These are phyloP conservation scores for Tenualosa thibaudeaui DNA, from an alignment of 2,797 vertebrate species.

Conservation along the genomic window DNA sequence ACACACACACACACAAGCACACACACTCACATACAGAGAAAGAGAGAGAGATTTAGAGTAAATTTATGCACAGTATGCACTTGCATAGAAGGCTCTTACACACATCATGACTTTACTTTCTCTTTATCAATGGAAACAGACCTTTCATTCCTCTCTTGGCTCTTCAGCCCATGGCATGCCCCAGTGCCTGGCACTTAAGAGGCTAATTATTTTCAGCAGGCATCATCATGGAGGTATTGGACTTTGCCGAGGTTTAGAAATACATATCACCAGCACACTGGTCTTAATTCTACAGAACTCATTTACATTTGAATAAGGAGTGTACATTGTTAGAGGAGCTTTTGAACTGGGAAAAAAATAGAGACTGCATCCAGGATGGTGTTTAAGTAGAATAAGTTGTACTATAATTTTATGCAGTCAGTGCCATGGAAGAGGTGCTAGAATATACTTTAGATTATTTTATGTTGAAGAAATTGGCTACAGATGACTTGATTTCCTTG, in stretches of 20 bases:
- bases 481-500: not conserved
- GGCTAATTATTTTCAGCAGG: not conserved
- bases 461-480: not conserved
- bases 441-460: not conserved
- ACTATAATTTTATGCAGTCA: not conserved
- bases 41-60: not conserved
- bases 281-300: slow-evolving; percentile 20
- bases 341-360: slow-evolving; percentile 29
- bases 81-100: not conserved
- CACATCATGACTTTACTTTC: not conserved
- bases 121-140: not conserved
- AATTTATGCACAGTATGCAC: not conserved
- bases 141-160: not conserved
- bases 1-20: not conserved
- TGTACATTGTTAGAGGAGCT: slow-evolving; percentile 59
- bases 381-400: not conserved
- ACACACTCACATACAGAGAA: not conserved
- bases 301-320: slow-evolving; percentile 36
- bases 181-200: not conserved
- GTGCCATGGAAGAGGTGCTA: not conserved
- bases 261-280: slow-evolving; percentile 19
- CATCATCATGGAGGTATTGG: not conserved
- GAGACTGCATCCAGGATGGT: not conserved
- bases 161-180: not conserved
- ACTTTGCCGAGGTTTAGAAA: slow-evolving; percentile 13